phyloP scores from a whole-genome alignment of 2,113 vertebrate genomes.

The Rhynchopsitta pachyrhyncha region DNA sequence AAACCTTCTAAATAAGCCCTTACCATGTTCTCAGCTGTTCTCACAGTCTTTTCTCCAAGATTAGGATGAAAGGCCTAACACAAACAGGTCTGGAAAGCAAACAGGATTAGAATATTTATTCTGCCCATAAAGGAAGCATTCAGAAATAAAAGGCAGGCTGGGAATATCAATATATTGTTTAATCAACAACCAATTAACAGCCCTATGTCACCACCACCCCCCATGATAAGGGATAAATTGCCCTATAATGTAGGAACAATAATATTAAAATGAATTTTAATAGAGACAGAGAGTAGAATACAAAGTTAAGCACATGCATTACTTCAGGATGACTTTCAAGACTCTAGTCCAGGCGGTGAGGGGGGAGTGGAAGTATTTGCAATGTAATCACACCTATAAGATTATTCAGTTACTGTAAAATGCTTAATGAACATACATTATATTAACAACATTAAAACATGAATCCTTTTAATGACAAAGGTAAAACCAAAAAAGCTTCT shows the following conservation, averaged over 20 bases:
- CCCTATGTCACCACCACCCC: background rate
- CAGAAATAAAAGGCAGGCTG: background rate
- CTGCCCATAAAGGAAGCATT: background rate
- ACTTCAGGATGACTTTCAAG: background rate
- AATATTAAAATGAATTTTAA: background rate
- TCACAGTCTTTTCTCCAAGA: background rate
- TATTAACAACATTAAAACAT: background rate
- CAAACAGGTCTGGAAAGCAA: constrained; percentile 15
- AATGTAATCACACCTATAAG: background rate
- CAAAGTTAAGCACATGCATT: background rate
- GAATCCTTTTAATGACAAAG: background rate
- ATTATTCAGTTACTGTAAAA: background rate
- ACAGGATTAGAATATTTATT: background rate
- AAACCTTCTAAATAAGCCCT: background rate
- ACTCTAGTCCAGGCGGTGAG: background rate
- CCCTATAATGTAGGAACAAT: background rate
- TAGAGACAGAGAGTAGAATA: background rate
- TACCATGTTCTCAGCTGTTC: constrained; percentile 69
- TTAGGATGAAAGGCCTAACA: background rate
- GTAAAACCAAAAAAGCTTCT: background rate
- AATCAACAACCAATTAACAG: background rate
- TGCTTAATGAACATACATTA: background rate
- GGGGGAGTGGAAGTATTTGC: background rate
- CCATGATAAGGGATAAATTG: background rate
- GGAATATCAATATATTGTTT: background rate